phyloP scores from a whole-genome alignment of 2,113 vertebrate species.

The Poeciliopsis occidentalis region DNA sequence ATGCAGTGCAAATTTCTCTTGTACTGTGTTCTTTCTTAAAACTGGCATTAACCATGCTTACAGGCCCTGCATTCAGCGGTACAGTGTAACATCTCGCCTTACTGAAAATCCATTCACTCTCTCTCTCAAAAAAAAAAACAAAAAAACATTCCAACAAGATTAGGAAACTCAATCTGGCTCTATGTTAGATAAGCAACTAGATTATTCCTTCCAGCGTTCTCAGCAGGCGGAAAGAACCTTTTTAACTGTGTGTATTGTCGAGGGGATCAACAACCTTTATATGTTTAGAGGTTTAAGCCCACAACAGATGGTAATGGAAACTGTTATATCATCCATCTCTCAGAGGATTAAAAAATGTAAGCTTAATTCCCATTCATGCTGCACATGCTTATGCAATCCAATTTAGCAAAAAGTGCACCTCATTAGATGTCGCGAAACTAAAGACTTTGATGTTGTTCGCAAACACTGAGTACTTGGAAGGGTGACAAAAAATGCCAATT shows the following conservation, averaged over 20 bases:
- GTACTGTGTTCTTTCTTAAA: slow-evolving; percentile 19
- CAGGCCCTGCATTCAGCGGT: slow-evolving; percentile 45
- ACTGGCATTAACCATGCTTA: slow-evolving; percentile 32
- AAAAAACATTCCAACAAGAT: slow-evolving; percentile 47
- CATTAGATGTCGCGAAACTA: slow-evolving; percentile 19
- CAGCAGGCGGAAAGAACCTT: slow-evolving; percentile 52
- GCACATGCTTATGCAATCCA: slow-evolving; percentile 21
- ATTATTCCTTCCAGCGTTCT: slow-evolving; percentile 63
- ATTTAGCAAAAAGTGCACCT: slow-evolving; percentile 26
- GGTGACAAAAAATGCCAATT: neutral
- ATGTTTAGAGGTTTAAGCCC: slow-evolving; percentile 60
- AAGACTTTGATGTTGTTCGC: slow-evolving; percentile 21
- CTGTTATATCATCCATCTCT: slow-evolving; percentile 56
- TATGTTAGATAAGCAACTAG: slow-evolving; percentile 58
- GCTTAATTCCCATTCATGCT: slow-evolving; percentile 26
- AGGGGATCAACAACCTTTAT: slow-evolving; percentile 59
- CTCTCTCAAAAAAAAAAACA: slow-evolving; percentile 44
- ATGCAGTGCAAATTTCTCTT: slow-evolving; percentile 26
- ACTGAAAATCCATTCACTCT: slow-evolving; percentile 61
- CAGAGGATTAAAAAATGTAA: slow-evolving; percentile 62
- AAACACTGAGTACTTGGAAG: slow-evolving; percentile 8
- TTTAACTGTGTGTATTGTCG: slow-evolving; percentile 66
- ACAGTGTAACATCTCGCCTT: slow-evolving; percentile 51
- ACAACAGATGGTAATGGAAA: slow-evolving; percentile 67
- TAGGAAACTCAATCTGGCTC: slow-evolving; percentile 65